Percentiles rank a stretch among this genome's conserved stretches.
phyloP scores from a whole-genome alignment of 1,140 invertebrate genomes.

The Achatina immaculata region DNA sequence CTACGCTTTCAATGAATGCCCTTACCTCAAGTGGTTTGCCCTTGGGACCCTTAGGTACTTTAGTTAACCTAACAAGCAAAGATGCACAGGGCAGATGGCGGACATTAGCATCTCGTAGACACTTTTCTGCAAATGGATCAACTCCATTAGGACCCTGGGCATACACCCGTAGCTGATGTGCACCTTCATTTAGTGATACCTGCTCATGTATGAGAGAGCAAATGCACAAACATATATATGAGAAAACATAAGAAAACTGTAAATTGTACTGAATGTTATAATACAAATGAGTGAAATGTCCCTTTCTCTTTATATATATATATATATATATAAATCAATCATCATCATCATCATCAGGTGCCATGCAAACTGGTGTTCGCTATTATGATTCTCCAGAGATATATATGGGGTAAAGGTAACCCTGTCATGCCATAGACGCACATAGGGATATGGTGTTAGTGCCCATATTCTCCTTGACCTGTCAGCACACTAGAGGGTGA shows the following conservation, averaged over 20 bases:
- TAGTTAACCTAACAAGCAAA: slow-evolving; percentile 62
- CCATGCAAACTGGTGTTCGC: too few species aligned
- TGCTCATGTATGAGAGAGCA: neutral
- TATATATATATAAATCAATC: too few species aligned
- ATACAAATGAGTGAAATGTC: neutral
- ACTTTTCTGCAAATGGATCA: slow-evolving; percentile 61
- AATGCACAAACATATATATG: neutral
- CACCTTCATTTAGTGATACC: slow-evolving; percentile 68
- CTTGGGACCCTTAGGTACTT: slow-evolving; percentile 58
- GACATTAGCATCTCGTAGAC: slow-evolving; percentile 54
- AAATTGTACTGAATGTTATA: neutral
- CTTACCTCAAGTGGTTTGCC: slow-evolving; percentile 65
- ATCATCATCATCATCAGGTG: too few species aligned
- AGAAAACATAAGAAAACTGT: neutral
- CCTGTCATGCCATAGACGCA: too few species aligned
- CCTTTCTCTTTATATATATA: too few species aligned
- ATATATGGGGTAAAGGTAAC: too few species aligned
- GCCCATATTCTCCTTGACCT: too few species aligned
- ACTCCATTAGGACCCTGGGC: slow-evolving; percentile 64
- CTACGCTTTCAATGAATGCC: too few species aligned
- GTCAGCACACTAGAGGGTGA: too few species aligned
- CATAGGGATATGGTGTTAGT: too few species aligned
- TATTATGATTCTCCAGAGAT: too few species aligned
- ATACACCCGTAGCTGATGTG: slow-evolving; percentile 67
- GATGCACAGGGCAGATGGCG: slow-evolving; percentile 66